Evolutionary conservation across 2,113 vertebrate species (phyloP), one percentile per base, ranked within the genome.

Genomic region (Neoarius graeffei): DNA sequence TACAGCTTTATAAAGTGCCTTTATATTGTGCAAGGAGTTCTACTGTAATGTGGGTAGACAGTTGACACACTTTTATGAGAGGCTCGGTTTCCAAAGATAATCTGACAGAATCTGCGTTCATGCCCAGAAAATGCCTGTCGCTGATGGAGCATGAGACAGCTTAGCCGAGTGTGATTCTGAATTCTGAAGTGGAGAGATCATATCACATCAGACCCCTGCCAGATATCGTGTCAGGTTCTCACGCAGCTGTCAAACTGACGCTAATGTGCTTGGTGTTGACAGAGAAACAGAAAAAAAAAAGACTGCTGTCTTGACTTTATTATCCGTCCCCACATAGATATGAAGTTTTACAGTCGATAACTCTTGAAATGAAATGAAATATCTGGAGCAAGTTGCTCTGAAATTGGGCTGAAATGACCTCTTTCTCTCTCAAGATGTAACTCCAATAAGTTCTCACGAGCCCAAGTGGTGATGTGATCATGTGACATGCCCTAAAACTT

Each of bases 141-240:
- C 5, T 80, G 83, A 59, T 83, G 69, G 81, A 71, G 84, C 79
- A 62, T 85, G 30, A 88, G 85, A 86, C 89, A 86, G 81, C 87
- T 81, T 87, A 84, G 66, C 87, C 74, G 87, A 88, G 74, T 50
- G 62, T 9, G 81, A 85, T 83, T 86, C 66, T 74, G 64, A 71
- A 84, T 90, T 82, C 42, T 50, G 59, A 57, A 50, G 25, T 66
- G 56, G 30, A 86, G 79, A 86, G 84, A 86, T 86, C 85, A 86
- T 74, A 87, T 82, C 52, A 81, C 66, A 67, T 87, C 85, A 85
- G 60, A 67, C 59, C 73, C 11, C 59, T 50, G 87, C 42, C 73
- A 86, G 56, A 85, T 25, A 35, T 19, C 23, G 59, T 81, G 79
- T 85, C 83, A 85, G 83, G 15, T 77, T 25, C 69, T 30, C 56